Percentiles rank a stretch among this genome's conserved stretches.
These are phyloP conservation scores for Meandrusa payeni DNA, from an alignment of 2,888 invertebrate species.

Conservation along the genomic window DNA sequence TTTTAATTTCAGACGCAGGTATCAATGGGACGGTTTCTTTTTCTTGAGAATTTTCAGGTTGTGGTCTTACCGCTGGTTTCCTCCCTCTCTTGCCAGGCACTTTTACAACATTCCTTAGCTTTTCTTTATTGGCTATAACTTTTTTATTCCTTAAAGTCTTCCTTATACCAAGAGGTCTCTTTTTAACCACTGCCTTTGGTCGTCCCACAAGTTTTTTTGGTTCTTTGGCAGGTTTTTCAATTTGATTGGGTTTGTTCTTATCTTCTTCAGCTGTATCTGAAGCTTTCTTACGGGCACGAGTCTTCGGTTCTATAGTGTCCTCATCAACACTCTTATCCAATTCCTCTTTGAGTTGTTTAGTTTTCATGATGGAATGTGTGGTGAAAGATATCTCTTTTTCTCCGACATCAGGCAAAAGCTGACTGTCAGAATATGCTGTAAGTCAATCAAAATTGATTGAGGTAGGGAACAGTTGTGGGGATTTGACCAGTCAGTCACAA, in stretches of 20 bases:
- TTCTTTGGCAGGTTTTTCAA: conserved; percentile 72
- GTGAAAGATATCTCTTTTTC: conserved; percentile 66
- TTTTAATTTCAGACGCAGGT: conserved; percentile 69
- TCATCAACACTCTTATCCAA: conserved; percentile 70
- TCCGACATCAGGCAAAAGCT: conserved; percentile 71
- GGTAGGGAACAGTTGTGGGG: not conserved
- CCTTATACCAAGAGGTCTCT: conserved; percentile 69
- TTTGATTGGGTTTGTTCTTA: conserved; percentile 56
- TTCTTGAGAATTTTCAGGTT: conserved; percentile 55
- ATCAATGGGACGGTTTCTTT: conserved; percentile 62
- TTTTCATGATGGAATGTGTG: conserved; percentile 79
- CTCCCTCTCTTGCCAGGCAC: conserved; percentile 54
- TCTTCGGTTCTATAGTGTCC: conserved; percentile 69
- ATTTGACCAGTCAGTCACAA: conserved; percentile 1
- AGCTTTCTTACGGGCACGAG: conserved; percentile 73
- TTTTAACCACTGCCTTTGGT: conserved; percentile 65
- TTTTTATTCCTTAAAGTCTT: conserved; percentile 71
- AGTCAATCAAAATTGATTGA: conserved; percentile 37
- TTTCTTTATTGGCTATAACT: conserved; percentile 55
- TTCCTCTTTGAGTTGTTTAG: conserved; percentile 72
- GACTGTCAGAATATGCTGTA: conserved; percentile 41
- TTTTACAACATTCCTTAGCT: conserved; percentile 59
- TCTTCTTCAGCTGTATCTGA: conserved; percentile 64
- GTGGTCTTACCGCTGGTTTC: conserved; percentile 56
- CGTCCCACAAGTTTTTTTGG: conserved; percentile 57